Evolutionary conservation across 1,140 invertebrate genomes (phyloP).

Genomic region (Sminthurinus signatus): DNA sequence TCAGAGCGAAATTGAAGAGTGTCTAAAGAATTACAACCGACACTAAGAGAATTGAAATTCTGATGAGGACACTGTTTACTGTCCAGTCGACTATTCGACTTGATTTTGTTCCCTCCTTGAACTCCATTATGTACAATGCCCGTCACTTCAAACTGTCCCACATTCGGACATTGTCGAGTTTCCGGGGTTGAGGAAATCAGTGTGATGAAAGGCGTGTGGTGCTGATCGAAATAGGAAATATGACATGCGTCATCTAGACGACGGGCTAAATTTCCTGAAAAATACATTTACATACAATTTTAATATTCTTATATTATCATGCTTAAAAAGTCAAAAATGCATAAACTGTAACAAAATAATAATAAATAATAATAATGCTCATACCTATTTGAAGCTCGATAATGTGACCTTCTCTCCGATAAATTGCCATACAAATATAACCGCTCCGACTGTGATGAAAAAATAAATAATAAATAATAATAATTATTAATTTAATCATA

Average conservation of each 20-base stretch:
- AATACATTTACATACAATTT: slow-evolving; percentile 3
- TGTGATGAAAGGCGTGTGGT: slow-evolving; percentile 67
- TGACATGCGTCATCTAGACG: slow-evolving; percentile 59
- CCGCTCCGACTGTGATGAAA: slow-evolving; percentile 74
- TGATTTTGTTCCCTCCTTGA: slow-evolving; percentile 36
- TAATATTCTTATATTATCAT: no score
- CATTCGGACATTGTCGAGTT: slow-evolving; percentile 58
- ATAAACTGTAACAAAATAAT: neutral
- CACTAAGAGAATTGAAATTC: slow-evolving; percentile 52
- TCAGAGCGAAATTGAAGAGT: slow-evolving; percentile 63
- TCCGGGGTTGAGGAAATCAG: slow-evolving; percentile 55
- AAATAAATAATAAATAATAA: no score
- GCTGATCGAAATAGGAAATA: slow-evolving; percentile 54
- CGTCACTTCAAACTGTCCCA: slow-evolving; percentile 61
- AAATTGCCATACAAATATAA: slow-evolving; percentile 76
- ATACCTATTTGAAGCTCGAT: slow-evolving; percentile 68
- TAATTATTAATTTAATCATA: no score
- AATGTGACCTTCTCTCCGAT: slow-evolving; percentile 68
- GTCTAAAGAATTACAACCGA: slow-evolving; percentile 61
- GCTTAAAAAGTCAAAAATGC: neutral
- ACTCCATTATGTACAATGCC: slow-evolving; percentile 47
- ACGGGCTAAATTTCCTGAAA: slow-evolving; percentile 44
- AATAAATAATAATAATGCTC: slow-evolving; percentile 38
- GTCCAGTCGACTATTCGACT: no score
- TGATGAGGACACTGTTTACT: no score